Evolutionary conservation across 2,113 vertebrate genomes (phyloP).

Genomic region (Myrmophylax atrothorax): DNA sequence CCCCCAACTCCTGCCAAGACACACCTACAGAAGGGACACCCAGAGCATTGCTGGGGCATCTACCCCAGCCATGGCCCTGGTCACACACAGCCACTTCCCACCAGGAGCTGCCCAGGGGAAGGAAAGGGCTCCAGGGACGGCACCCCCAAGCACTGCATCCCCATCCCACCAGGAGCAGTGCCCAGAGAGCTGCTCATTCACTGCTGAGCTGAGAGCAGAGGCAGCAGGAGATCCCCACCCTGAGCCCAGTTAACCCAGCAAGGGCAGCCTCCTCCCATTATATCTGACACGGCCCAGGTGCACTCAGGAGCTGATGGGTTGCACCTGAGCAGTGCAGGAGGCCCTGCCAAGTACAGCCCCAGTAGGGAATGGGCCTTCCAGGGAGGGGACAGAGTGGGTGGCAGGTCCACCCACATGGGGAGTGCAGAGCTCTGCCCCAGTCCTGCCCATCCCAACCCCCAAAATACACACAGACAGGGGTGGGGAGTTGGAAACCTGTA

Average conservation of each 20-base stretch:
- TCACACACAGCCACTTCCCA: neutral
- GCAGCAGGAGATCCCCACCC: accelerated
- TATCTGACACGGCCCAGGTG: neutral
- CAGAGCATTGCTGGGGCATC: accelerated
- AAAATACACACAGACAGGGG: neutral
- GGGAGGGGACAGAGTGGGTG: neutral
- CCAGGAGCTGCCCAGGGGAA: neutral
- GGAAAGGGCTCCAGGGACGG: neutral
- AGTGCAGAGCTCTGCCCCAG: accelerated
- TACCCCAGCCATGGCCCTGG: accelerated
- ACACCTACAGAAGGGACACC: accelerated
- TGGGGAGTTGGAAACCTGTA: neutral
- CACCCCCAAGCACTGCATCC: neutral
- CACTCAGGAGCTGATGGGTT: neutral
- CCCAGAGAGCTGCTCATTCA: neutral
- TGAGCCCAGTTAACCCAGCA: neutral
- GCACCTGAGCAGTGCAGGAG: neutral
- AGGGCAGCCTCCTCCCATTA: neutral
- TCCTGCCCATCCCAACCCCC: accelerated
- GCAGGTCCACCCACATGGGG: accelerated
- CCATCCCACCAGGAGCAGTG: accelerated
- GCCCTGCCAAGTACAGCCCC: neutral
- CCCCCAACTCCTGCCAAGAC: neutral
- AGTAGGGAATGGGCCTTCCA: neutral
- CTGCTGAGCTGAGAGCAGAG: neutral